A percentile compares a stretch with the other conserved stretches of the same genome.
Evolutionary conservation across 2,888 invertebrate genomes (phyloP).

Genomic region (Tachina grossa): DNA sequence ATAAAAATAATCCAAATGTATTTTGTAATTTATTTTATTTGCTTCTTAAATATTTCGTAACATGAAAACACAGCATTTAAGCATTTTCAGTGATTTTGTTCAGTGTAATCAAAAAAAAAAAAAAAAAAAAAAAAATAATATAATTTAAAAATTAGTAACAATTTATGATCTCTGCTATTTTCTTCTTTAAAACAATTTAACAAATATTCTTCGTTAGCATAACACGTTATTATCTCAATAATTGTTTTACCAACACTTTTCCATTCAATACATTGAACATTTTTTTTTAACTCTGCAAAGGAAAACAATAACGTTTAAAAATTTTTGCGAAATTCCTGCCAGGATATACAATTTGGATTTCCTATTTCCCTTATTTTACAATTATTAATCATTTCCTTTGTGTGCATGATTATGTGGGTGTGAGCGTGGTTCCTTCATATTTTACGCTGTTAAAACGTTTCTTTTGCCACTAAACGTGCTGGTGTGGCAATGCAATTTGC

Average conservation of each 20-base stretch:
- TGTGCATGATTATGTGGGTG: constrained; percentile 24
- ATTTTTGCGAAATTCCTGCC: constrained; percentile 38
- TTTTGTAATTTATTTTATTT: no score
- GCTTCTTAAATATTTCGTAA: no score
- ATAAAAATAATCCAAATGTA: no score
- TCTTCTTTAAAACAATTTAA: neutral
- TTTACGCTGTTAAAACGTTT: constrained; percentile 43
- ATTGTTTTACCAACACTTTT: neutral
- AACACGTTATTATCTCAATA: constrained; percentile 4
- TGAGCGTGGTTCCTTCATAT: constrained; percentile 17
- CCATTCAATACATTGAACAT: neutral
- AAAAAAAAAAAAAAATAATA: no score
- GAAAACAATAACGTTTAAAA: constrained; percentile 9
- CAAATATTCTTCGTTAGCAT: neutral
- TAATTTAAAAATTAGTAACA: no score
- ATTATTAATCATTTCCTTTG: constrained; percentile 69
- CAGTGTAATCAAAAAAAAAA: no score
- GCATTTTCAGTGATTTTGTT: no score
- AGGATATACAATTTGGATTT: constrained; percentile 56
- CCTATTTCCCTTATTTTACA: constrained; percentile 51
- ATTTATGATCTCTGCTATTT: neutral
- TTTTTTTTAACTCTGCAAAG: constrained; percentile 9
- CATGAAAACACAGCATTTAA: no score
- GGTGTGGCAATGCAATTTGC: constrained; percentile 68
- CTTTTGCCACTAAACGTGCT: constrained; percentile 58